phyloP scores from a whole-genome alignment of 2,113 vertebrate species.

The Electrona antarctica region DNA sequence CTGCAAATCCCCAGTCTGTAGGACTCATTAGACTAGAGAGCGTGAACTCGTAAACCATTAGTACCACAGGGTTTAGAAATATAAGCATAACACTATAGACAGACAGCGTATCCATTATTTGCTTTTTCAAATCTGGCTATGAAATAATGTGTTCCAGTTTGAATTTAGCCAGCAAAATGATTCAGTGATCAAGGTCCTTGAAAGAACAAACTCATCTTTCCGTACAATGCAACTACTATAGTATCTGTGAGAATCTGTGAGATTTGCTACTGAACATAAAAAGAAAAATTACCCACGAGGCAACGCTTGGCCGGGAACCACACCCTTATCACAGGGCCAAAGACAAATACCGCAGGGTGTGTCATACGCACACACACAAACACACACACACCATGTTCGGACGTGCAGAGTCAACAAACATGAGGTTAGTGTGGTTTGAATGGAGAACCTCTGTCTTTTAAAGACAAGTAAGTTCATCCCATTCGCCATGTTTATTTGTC shows the following conservation, averaged over 20 bases:
- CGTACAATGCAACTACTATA: background rate
- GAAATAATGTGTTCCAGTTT: too few species aligned
- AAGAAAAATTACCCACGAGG: conserved; percentile 13
- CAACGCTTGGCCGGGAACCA: conserved; percentile 40
- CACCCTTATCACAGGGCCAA: conserved; percentile 62
- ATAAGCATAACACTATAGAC: too few species aligned
- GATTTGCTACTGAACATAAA: conserved; percentile 44
- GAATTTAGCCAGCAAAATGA: too few species aligned
- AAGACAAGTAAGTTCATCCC: conserved; percentile 24
- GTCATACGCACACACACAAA: conserved; percentile 19
- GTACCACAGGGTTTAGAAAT: too few species aligned
- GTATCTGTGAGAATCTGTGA: conserved; percentile 29
- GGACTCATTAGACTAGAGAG: conserved; percentile 4
- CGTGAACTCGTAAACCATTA: too few species aligned
- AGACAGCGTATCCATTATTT: too few species aligned
- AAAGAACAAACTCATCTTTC: too few species aligned
- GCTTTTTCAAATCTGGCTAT: too few species aligned
- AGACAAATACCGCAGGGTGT: conserved; percentile 72
- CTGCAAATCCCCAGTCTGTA: conserved; percentile 1
- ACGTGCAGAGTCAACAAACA: conserved; percentile 50
- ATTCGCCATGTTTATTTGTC: conserved; percentile 24
- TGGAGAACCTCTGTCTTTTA: conserved; percentile 7
- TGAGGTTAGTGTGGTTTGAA: background rate
- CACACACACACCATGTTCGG: conserved; percentile 36
- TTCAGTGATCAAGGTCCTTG: too few species aligned